Conservation (phyloP, 2,888 invertebrate genomes). For the Drosophila cognata region DNA sequence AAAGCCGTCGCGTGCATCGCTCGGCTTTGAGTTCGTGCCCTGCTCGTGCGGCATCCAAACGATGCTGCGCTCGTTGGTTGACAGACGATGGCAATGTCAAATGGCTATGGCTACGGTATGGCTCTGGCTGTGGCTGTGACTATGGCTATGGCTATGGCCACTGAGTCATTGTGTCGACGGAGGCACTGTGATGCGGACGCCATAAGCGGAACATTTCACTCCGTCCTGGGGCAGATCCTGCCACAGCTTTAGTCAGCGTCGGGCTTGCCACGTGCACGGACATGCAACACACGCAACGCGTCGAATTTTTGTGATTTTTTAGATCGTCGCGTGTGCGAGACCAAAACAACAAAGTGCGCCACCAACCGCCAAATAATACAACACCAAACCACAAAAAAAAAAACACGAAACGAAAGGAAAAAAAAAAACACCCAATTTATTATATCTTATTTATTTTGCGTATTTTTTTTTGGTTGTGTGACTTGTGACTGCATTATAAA, state of each 20-base stretch:
- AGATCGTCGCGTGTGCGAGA: conserved; percentile 40
- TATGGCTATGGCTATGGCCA: conserved; percentile 20
- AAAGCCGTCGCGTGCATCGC: conserved; percentile 24
- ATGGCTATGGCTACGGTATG: not conserved
- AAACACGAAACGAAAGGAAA: conserved; percentile 1
- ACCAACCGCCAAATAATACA: conserved; percentile 4
- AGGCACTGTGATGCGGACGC: conserved; percentile 53
- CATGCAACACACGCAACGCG: conserved; percentile 38
- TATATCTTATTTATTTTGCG: conserved; percentile 10
- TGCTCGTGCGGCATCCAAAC: conserved; percentile 9
- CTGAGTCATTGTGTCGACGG: conserved; percentile 63
- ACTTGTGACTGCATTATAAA: conserved; percentile 12
- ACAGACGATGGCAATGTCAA: conserved; percentile 12
- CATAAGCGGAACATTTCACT: conserved; percentile 52
- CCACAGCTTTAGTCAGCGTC: conserved; percentile 64
- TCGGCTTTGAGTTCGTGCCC: conserved; percentile 24
- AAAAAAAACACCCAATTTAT: conserved; percentile 5
- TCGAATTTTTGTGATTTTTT: conserved; percentile 16
- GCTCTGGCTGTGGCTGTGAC: not conserved
- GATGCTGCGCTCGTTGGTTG: conserved; percentile 47
- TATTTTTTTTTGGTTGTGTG: conserved; percentile 17
- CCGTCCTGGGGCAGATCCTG: conserved; percentile 33
- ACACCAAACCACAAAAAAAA: not conserved
- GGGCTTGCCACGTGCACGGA: conserved; percentile 75
- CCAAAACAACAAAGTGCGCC: conserved; percentile 26